Base-by-base conservation (phyloP, 1,140 invertebrate species). In the Drosophila nebulosa region DNA sequence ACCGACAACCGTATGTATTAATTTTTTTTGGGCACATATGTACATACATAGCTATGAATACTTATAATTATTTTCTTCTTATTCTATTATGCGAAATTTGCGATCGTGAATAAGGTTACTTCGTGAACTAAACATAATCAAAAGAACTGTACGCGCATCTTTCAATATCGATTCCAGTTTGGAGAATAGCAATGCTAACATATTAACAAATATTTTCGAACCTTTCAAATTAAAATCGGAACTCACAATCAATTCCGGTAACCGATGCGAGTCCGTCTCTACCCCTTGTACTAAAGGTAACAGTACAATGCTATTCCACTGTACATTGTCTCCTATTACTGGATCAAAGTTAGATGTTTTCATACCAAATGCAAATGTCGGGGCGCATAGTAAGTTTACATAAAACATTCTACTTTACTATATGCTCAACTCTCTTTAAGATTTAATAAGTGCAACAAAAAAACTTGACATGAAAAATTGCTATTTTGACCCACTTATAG, bases 111-210 rank as follows among this genome's bases (percentile, higher is more conserved):
- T n/a, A n/a, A 91, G 90, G 1, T 9, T 66, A 22, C 65, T 89
- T 3, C 71, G 84, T 3, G 70, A 88, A 7, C 53, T 66, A 0
- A 89, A 90, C 16, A 24, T 78, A 36, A 61, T 77, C 3, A 90
- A 91, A 32, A 51, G 62, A 10, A 27, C 73, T 58, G 74, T 91
- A 0, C 67, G 80, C n/a, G 65, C 58, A 21, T 88, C 90, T 0
- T 90, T 78, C 10, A 91, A 91, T 30, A 69, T 79, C 22, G 89
- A 91, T 26, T 88, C 81, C 0, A 91, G 90, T 56, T 70, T 91
- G 4, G 90, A 91, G 55, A 91, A 90, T 14, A 86, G 73, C 58
- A 83, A 58, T 6, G 18, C 24, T 1, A 52, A 56, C 16, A 32
- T 76, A 12, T 14, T 46, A 10, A 46, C 50, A n/a, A 32, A 39